Percentiles rank a stretch among this genome's conserved stretches.
Conservation (phyloP, 2,888 invertebrate species). For the Stratiomys singularior region DNA sequence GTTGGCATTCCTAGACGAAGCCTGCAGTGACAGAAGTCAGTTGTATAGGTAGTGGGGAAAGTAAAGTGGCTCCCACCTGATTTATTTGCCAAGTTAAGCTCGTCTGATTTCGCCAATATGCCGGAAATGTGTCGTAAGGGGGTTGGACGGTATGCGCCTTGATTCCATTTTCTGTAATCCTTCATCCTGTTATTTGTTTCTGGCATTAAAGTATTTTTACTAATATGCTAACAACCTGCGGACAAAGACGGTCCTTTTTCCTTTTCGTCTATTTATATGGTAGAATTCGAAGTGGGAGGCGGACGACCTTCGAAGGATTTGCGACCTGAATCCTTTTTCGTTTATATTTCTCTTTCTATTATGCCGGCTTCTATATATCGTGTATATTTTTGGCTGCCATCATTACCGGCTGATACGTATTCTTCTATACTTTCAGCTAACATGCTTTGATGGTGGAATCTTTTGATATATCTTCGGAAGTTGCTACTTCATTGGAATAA, state of each 20-base stretch:
- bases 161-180: slow-evolving; percentile 45
- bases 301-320: slow-evolving; percentile 24
- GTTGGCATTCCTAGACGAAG: slow-evolving; percentile 11
- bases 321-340: slow-evolving; percentile 19
- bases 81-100: slow-evolving; percentile 23
- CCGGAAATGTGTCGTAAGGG: background rate
- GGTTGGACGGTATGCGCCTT: background rate
- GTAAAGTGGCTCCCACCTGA: background rate
- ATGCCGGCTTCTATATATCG: background rate
- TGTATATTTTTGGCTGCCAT: background rate
- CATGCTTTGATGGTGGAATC: no score
- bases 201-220: slow-evolving; percentile 47
- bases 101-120: slow-evolving; percentile 35
- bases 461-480: no score
- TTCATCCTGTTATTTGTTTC: slow-evolving; percentile 48
- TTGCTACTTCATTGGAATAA: no score
- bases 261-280: slow-evolving; percentile 1
- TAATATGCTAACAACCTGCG: slow-evolving; percentile 48
- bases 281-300: background rate
- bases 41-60: background rate
- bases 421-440: no score
- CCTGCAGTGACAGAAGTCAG: background rate
- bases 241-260: slow-evolving; percentile 36
- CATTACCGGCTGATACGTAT: no score
- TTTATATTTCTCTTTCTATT: background rate